A percentile compares a stretch with the other conserved stretches of the same genome.
phyloP scores from a whole-genome alignment of 2,113 vertebrate genomes.

The Anoura caudifer region DNA sequence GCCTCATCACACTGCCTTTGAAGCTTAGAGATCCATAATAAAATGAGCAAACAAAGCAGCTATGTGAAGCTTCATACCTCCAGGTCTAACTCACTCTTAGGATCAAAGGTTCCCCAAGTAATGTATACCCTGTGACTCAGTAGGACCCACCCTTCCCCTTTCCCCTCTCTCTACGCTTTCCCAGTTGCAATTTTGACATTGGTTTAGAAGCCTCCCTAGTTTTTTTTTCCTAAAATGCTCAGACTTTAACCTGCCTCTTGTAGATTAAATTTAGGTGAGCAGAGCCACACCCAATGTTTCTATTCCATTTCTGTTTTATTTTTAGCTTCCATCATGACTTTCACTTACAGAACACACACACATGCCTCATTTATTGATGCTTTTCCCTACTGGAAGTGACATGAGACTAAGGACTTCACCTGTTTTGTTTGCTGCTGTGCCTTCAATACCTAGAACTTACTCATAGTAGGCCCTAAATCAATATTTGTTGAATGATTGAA shows the following conservation, averaged over 20 bases:
- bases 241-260: background rate
- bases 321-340: background rate
- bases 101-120: background rate
- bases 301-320: background rate
- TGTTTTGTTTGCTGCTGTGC: background rate
- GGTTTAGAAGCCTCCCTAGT: background rate
- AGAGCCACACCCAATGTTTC: background rate
- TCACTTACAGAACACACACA: background rate
- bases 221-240: background rate
- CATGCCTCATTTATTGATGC: background rate
- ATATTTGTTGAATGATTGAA: background rate
- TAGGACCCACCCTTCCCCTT: background rate
- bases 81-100: background rate
- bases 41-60: background rate
- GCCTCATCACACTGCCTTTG: background rate
- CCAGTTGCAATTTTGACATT: background rate
- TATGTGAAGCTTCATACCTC: background rate
- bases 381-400: background rate
- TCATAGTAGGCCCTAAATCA: background rate
- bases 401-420: background rate
- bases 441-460: background rate
- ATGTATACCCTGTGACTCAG: background rate
- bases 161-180: background rate
- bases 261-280: background rate
- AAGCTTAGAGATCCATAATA: background rate